phyloP scores from a whole-genome alignment of 2,888 invertebrate species.

The Ennomos quercinarius region DNA sequence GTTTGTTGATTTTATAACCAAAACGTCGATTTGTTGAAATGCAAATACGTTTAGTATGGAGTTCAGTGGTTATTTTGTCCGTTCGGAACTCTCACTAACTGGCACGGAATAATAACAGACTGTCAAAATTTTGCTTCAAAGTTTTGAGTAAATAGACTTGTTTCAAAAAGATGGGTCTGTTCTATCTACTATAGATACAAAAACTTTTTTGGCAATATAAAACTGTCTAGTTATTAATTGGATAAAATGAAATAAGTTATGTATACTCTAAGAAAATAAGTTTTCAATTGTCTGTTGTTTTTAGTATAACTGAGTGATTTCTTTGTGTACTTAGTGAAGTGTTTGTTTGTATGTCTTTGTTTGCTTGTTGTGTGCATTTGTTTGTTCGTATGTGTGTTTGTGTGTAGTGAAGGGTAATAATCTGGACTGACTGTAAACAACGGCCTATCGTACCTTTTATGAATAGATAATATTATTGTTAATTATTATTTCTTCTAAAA shows the following conservation, averaged over 20 bases:
- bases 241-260: neutral
- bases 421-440: too few species aligned
- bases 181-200: slow-evolving; percentile 5
- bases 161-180: slow-evolving; percentile 30
- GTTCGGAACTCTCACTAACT: slow-evolving; percentile 39
- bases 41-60: slow-evolving; percentile 36
- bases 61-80: slow-evolving; percentile 48
- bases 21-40: too few species aligned
- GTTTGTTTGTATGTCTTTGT: too few species aligned
- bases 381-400: too few species aligned
- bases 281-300: neutral
- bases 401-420: too few species aligned
- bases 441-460: too few species aligned
- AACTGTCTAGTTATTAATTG: slow-evolving; percentile 12
- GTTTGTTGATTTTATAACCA: slow-evolving; percentile 12
- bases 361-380: too few species aligned
- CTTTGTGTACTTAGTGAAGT: too few species aligned
- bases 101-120: slow-evolving; percentile 47
- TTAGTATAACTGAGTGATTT: neutral
- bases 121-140: slow-evolving; percentile 44
- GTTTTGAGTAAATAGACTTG: slow-evolving; percentile 49
- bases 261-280: too few species aligned
- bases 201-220: slow-evolving; percentile 11
- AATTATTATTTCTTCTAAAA: too few species aligned
- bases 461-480: too few species aligned